A percentile compares a stretch with the other conserved stretches of the same genome.
These are phyloP conservation scores for Catajapyx aquilonaris DNA, from an alignment of 1,140 invertebrate species.

Conservation along the genomic window DNA sequence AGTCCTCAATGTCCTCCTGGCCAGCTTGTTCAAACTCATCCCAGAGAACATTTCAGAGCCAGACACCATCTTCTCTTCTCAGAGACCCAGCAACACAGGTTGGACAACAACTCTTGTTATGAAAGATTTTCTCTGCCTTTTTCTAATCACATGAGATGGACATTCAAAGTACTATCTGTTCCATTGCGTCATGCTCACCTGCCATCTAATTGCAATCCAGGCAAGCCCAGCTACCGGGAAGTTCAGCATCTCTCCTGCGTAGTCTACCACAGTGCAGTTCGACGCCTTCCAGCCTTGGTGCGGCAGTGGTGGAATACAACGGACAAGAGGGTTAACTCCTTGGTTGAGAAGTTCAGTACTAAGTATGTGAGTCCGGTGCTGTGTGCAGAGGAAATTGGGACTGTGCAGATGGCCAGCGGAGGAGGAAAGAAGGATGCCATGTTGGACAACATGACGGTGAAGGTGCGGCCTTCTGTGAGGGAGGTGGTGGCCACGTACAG, in stretches of 20 bases:
- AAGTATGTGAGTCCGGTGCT: slow-evolving; percentile 48
- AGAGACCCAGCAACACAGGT: not conserved
- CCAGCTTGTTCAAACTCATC: no score
- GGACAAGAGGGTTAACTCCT: slow-evolving; percentile 38
- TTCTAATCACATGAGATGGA: no score
- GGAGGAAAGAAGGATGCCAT: not conserved
- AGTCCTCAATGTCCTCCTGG: no score
- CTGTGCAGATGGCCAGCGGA: slow-evolving; percentile 21
- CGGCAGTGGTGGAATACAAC: slow-evolving; percentile 58
- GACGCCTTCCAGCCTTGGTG: slow-evolving; percentile 49
- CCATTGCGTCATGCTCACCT: no score
- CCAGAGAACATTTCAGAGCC: not conserved
- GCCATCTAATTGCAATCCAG: no score
- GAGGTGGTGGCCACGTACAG: slow-evolving; percentile 61
- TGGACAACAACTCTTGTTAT: slow-evolving; percentile 1
- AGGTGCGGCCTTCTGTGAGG: slow-evolving; percentile 38
- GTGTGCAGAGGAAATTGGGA: slow-evolving; percentile 41
- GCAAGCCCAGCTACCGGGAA: no score
- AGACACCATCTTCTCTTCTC: not conserved
- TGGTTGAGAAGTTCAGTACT: slow-evolving; percentile 53
- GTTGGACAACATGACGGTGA: slow-evolving; percentile 24
- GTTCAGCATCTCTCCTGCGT: slow-evolving; percentile 36
- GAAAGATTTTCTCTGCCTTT: not conserved
- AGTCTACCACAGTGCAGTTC: slow-evolving; percentile 37
- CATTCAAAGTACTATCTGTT: no score